phyloP scores from a whole-genome alignment of 1,140 invertebrate species.

The Oedothorax gibbosus region DNA sequence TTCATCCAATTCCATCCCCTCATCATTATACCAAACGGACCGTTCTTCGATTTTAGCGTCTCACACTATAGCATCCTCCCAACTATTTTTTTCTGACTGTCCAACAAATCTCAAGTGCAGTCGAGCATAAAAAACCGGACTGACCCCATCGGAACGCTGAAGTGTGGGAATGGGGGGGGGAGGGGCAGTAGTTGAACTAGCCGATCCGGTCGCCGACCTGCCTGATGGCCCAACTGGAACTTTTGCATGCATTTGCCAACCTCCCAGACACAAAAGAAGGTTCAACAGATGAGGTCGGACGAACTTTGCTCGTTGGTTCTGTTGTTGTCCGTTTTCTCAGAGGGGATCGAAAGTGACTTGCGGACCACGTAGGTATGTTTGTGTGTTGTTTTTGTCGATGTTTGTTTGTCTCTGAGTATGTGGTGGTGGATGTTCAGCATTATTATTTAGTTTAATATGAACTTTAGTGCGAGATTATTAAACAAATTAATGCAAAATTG shows the following conservation, averaged over 20 bases:
- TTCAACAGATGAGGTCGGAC: slow-evolving; percentile 43
- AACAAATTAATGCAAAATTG: too few relatives aligned
- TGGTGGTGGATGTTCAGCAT: too few relatives aligned
- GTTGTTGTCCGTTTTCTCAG: background rate
- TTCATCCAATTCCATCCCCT: too few relatives aligned
- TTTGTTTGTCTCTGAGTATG: too few relatives aligned
- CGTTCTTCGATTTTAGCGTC: too few relatives aligned
- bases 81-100: background rate
- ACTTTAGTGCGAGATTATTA: too few relatives aligned
- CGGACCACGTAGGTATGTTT: slow-evolving; percentile 17
- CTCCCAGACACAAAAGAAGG: slow-evolving; percentile 13
- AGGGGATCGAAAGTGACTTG: background rate
- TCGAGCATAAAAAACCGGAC: slow-evolving; percentile 39
- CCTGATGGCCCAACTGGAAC: slow-evolving; percentile 51
- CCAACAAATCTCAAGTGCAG: background rate
- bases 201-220: slow-evolving; percentile 52
- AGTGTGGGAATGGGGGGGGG: background rate
- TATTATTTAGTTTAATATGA: too few relatives aligned
- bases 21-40: too few relatives aligned
- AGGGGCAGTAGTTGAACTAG: slow-evolving; percentile 46
- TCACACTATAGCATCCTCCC: background rate
- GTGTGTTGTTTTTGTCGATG: background rate
- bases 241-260: background rate
- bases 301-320: background rate
- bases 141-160: slow-evolving; percentile 35